Percentiles rank a stretch among this genome's conserved stretches.
Evolutionary conservation across 2,888 invertebrate genomes (phyloP).

Genomic region (Campoplex nolae): DNA sequence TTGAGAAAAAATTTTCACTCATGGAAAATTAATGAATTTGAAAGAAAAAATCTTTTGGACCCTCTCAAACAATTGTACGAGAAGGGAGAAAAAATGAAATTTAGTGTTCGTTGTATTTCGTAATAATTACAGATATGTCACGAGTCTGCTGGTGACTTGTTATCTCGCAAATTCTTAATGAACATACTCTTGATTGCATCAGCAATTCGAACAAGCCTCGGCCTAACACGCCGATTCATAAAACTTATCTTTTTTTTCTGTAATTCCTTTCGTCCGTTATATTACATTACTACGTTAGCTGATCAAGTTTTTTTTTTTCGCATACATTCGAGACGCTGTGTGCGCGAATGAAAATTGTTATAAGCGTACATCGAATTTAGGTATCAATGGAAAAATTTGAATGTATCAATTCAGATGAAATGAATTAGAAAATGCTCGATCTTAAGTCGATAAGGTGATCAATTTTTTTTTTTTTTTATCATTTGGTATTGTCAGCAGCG

Average conservation of each 20-base stretch:
- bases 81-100: slow-evolving; percentile 15
- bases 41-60: background rate
- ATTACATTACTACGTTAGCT: slow-evolving; percentile 26
- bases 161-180: slow-evolving; percentile 58
- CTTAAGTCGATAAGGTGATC: background rate
- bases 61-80: background rate
- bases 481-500: slow-evolving; percentile 51
- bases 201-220: slow-evolving; percentile 80
- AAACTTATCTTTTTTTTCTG: slow-evolving; percentile 49
- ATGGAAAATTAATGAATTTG: background rate
- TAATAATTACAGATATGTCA: slow-evolving; percentile 63
- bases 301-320: slow-evolving; percentile 33
- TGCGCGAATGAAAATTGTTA: background rate
- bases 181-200: slow-evolving; percentile 79
- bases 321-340: slow-evolving; percentile 57
- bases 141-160: slow-evolving; percentile 57
- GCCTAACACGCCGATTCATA: slow-evolving; percentile 69
- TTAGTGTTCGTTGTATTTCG: slow-evolving; percentile 74
- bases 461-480: slow-evolving; percentile 17
- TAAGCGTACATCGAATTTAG: background rate
- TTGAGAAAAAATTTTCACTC: background rate
- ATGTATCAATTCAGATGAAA: background rate
- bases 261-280: slow-evolving; percentile 2
- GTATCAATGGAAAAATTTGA: background rate
- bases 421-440: background rate